Conservation (phyloP, 2,888 invertebrate genomes). For the Drosophila leonis region DNA sequence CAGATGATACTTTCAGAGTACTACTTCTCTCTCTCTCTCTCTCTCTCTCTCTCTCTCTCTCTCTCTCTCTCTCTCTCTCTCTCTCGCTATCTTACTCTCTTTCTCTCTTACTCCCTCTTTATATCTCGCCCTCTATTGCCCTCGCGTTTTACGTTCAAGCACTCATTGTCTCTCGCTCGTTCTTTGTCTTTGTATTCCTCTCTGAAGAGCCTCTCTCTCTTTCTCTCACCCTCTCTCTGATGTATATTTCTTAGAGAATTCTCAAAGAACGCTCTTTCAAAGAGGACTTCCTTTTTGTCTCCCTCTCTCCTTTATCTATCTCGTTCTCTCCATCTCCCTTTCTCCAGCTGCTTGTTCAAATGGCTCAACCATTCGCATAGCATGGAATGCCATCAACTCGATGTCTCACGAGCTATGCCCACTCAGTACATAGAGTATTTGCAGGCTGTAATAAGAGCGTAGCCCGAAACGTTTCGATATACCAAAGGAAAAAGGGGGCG, state of each 20-base stretch:
- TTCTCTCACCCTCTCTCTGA: neutral
- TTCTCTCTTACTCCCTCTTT: too few relatives aligned
- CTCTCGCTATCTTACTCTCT: neutral
- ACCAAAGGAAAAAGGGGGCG: slow-evolving; percentile 40
- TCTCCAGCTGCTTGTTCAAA: neutral
- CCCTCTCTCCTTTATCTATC: neutral
- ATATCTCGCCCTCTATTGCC: too few relatives aligned
- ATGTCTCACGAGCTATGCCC: neutral
- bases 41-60: neutral
- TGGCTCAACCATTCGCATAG: neutral
- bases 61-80: neutral
- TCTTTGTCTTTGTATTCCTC: neutral
- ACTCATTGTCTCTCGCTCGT: neutral
- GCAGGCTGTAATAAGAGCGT: slow-evolving; percentile 37
- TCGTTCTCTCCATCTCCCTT: neutral
- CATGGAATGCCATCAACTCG: neutral
- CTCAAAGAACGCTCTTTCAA: too few relatives aligned
- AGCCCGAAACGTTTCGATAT: slow-evolving; percentile 45
- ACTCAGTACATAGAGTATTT: slow-evolving; percentile 21
- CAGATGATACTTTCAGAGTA: too few relatives aligned
- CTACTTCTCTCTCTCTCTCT: neutral
- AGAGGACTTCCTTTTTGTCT: neutral
- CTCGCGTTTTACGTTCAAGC: too few relatives aligned
- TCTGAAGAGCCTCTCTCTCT: neutral
- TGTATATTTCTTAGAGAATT: too few relatives aligned